Evolutionary conservation across 1,140 invertebrate genomes (phyloP), one percentile per base, ranked within the genome.

Genomic region (Listronotus oregonensis): DNA sequence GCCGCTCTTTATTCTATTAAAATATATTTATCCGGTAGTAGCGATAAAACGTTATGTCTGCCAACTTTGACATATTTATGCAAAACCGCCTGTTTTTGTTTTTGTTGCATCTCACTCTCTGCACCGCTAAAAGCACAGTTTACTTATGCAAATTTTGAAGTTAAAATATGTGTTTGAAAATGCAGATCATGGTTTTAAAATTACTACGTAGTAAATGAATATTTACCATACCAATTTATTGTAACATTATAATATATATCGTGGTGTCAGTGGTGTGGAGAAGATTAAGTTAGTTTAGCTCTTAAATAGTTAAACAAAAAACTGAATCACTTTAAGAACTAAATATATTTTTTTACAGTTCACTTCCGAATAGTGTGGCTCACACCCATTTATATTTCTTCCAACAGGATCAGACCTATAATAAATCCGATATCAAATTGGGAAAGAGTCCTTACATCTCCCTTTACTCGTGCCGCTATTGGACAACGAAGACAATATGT

Each of bases 1-100:
- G 11, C 31, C 8, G 49, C 12, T 34, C 49, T 31, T 51, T 12
- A 21, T 40, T n/a, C 37, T 15, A 55, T 42, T 32, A 39, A 40
- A n/a, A 40, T 56, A 43, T 21, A 56, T 17, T 56, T 42, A 56
- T 21, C 40, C 39, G 39, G 15, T 54, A 54, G 31, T n/a, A 37
- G 17, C 42, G 32, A 58, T 46, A 58, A 58, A 58, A 42, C 31
- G 47, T 27, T 51, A 43, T 14, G 46, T 50, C n/a, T 31, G 32
- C 34, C 47, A 54, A 62, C 50, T 62, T 62, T 62, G 60, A 62
- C 60, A 32, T 62, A 54, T 62, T 62, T 62, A 62, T 54, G 60
- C 42, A 46, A 62, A 52, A 54, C 17, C 10, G 15, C 5, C 6
- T 40, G 49, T 62, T 46, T 62, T 62, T 62, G 60, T 62, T 62